Evolutionary conservation across 1,140 invertebrate species (phyloP).

Genomic region (Drosophila elegans): DNA sequence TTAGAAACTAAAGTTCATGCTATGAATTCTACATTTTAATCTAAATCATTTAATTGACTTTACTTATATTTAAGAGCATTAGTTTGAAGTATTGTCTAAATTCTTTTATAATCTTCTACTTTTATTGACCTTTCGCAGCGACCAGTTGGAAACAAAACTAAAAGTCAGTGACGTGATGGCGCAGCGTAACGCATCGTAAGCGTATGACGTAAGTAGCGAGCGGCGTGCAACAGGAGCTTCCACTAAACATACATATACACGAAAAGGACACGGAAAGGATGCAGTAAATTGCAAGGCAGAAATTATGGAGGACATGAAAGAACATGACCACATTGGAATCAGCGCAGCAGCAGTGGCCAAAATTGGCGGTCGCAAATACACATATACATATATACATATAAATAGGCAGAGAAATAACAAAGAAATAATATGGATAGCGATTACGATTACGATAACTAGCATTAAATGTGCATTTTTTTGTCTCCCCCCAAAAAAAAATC

Average conservation of each 20-base stretch:
- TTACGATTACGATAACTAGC: slow-evolving; percentile 50
- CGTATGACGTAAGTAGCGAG: slow-evolving; percentile 56
- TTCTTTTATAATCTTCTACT: not conserved
- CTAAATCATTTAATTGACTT: too few relatives aligned
- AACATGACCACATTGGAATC: slow-evolving; percentile 4
- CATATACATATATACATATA: slow-evolving; percentile 26
- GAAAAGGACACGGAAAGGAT: not conserved
- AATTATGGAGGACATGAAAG: not conserved
- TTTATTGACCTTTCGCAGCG: slow-evolving; percentile 83
- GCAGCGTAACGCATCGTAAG: slow-evolving; percentile 51
- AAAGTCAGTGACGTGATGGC: slow-evolving; percentile 40
- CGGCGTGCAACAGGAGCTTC: slow-evolving; percentile 83
- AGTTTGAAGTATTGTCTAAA: too few relatives aligned
- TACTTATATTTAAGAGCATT: too few relatives aligned
- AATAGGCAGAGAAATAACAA: slow-evolving; percentile 18
- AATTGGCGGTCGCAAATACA: slow-evolving; percentile 20
- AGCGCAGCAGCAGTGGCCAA: slow-evolving; percentile 16
- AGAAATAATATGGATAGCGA: slow-evolving; percentile 37
- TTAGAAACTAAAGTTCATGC: too few relatives aligned
- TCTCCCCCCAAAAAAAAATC: slow-evolving; percentile 13
- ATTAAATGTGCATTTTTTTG: slow-evolving; percentile 63
- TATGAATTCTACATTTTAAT: too few relatives aligned
- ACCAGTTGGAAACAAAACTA: slow-evolving; percentile 90
- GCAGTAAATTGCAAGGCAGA: not conserved
- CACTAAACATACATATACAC: slow-evolving; percentile 75